phyloP scores from a whole-genome alignment of 2,888 invertebrate species.

The Athalia cordata region DNA sequence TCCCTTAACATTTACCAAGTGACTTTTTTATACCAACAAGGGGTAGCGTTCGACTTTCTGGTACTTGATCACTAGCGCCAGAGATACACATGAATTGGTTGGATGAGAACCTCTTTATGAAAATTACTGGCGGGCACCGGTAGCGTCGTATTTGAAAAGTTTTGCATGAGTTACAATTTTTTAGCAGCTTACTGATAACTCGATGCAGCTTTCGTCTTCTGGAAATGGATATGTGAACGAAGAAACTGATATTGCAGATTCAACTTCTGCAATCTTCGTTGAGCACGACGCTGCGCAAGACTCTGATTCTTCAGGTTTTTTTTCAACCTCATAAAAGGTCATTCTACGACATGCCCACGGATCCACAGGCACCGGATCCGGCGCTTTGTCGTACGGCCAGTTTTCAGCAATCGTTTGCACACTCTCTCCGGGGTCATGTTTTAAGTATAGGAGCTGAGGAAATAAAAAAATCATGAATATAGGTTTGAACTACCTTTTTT shows the following conservation, averaged over 20 bases:
- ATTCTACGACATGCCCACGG: conserved; percentile 32
- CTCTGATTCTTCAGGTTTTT: neutral
- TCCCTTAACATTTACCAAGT: neutral
- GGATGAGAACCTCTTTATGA: conserved; percentile 15
- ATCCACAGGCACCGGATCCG: conserved; percentile 28
- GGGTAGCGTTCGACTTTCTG: neutral
- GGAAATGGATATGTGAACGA: neutral
- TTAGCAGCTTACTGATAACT: conserved; percentile 12
- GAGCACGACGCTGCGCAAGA: conserved; percentile 17
- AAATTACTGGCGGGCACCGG: neutral
- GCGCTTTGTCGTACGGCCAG: conserved; percentile 29
- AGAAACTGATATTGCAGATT: conserved; percentile 8
- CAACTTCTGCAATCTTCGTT: neutral
- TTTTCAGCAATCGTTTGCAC: conserved; percentile 23
- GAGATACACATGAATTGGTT: neutral
- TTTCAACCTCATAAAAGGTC: neutral
- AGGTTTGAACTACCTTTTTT: neutral
- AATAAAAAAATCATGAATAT: conserved; percentile 2
- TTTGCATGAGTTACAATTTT: neutral
- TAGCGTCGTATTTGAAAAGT: no score
- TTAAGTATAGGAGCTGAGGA: conserved; percentile 33
- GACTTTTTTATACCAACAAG: neutral
- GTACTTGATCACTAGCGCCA: neutral
- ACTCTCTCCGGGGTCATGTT: conserved; percentile 42
- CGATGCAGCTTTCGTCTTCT: neutral